Evolutionary conservation across 2,888 invertebrate species (phyloP), one percentile per base, ranked within the genome.

Genomic region (Eueremaeus valkanovi): DNA sequence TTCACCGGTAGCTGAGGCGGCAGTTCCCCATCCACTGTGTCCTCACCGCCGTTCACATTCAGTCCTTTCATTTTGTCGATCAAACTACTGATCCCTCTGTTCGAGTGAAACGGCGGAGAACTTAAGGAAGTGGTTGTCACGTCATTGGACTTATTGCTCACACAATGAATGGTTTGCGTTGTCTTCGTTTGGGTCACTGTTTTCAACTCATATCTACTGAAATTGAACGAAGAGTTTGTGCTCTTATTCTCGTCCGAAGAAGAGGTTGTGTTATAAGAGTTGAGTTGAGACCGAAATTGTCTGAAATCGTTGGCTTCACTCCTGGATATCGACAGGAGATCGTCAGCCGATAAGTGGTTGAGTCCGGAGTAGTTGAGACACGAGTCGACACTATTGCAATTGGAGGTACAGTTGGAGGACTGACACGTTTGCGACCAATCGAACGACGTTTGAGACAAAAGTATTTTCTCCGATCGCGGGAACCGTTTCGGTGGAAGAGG

Each of bases 401-500:
- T 24, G 6, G 70, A 70, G 0, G 40, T 3, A 21, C 70, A 70
- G 45, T 45, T 70, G 1, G 70, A 68, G 2, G 68, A 68, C 42
- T 68, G 42, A 68, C 68, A 68, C 2, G 31, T 63, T 42, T 36
- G 68, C 21, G 68, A 42, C 68, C 68, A 68, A 68, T 68, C 68
- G 13, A 68, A 68, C 13, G 68, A 68, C 24, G 36, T 36, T 16
- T 68, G 68, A 11, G 68, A 72, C 16, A 55, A 24, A 18, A 58
- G 24, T 27, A 8, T n/a, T 68, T 27, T 49, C 13, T n/a, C 58
- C 18, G 40, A n/a, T 51, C 76, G 66, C 11, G 76, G 73, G 27
- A 49, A 61, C 63, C 68, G 61, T 45, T 76, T 76, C 8, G 76
- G 76, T 21, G 74, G 76, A 31, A 76, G 68, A 29, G 76, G 76